Conservation (phyloP, 2,888 invertebrate genomes). For the Eupsilia transversa region DNA sequence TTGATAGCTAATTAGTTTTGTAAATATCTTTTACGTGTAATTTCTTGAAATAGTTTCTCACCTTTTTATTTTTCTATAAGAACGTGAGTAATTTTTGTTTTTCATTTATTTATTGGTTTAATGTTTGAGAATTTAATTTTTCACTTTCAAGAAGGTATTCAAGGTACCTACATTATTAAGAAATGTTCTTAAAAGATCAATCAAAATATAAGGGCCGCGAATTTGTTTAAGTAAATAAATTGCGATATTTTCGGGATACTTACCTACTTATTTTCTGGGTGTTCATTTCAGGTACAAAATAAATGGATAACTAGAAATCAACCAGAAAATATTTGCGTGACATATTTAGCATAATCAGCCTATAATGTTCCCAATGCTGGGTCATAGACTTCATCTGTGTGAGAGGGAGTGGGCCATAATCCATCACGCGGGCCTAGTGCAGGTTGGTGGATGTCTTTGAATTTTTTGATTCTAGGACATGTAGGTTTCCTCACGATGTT, state of each 20-base stretch:
- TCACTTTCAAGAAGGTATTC: not conserved
- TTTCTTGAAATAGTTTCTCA: constrained; percentile 4
- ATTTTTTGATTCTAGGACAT: no score
- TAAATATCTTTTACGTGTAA: constrained; percentile 1
- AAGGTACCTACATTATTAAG: not conserved
- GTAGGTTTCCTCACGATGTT: no score
- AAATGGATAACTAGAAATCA: not conserved
- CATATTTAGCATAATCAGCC: no score
- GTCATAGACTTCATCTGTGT: no score
- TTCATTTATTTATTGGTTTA: not conserved
- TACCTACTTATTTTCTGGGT: no score
- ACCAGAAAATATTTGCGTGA: not conserved
- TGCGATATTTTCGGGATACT: not conserved
- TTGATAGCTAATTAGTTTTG: constrained; percentile 16
- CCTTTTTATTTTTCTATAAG: not conserved
- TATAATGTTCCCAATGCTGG: no score
- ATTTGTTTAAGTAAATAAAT: not conserved
- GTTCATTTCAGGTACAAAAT: not conserved
- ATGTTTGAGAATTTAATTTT: not conserved
- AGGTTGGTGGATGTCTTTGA: no score
- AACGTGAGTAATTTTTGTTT: not conserved
- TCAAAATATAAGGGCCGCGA: no score
- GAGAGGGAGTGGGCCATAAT: no score
- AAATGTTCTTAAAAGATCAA: not conserved
- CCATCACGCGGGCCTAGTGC: no score